A percentile compares a stretch with the other conserved stretches of the same genome.
These are phyloP conservation scores for Phrynocephalus versicolor DNA, from an alignment of 2,113 vertebrate genomes.

Conservation along the genomic window DNA sequence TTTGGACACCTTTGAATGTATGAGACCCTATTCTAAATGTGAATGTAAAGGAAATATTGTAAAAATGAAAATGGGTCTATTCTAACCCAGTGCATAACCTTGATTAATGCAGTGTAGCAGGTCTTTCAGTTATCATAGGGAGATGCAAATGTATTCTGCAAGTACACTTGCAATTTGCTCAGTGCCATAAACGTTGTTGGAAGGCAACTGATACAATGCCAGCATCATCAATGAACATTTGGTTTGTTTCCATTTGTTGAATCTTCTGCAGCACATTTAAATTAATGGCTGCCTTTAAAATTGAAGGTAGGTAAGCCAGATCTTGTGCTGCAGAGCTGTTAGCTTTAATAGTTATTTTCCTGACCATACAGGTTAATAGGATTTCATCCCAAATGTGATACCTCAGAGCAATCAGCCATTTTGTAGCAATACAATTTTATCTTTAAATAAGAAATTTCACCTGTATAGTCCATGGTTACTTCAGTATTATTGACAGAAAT, in stretches of 20 bases:
- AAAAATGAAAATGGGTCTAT: not conserved
- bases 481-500: too few species aligned
- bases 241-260: conserved; percentile 21
- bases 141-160: not conserved
- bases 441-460: not conserved
- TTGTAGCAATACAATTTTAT: not conserved
- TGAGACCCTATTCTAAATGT: not conserved
- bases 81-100: not conserved
- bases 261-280: conserved; percentile 2
- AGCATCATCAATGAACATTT: conserved; percentile 8
- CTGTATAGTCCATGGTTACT: too few species aligned
- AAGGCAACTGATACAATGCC: not conserved
- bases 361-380: not conserved
- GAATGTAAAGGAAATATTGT: not conserved
- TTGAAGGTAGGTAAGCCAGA: conserved; percentile 19
- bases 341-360: conserved; percentile 37
- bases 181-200: conserved; percentile 7
- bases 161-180: conserved; percentile 6
- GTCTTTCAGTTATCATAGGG: not conserved
- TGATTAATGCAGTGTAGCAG: not conserved
- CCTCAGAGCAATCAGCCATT: not conserved
- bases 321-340: conserved; percentile 14
- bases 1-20: not conserved
- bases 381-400: too few species aligned
- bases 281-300: conserved; percentile 14